A percentile compares a stretch with the other conserved stretches of the same genome.
phyloP scores from a whole-genome alignment of 2,797 vertebrate genomes.

The Gadopsis marmoratus region DNA sequence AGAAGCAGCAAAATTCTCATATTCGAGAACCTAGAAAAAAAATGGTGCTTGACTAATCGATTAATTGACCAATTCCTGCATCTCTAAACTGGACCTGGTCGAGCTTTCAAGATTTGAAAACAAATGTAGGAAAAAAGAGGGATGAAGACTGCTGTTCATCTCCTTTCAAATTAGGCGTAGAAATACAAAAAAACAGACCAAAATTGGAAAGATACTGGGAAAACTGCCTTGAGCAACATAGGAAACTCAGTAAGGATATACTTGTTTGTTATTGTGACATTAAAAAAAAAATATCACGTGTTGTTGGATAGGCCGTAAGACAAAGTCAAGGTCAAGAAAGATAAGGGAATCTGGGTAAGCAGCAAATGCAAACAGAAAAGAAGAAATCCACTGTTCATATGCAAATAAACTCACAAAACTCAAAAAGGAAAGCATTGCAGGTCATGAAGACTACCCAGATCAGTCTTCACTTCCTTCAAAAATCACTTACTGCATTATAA shows the following conservation, averaged over 20 bases:
- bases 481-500: slow-evolving; percentile 9
- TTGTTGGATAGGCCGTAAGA: not conserved
- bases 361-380: not conserved
- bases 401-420: slow-evolving; percentile 21
- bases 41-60: not conserved
- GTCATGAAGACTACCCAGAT: not conserved
- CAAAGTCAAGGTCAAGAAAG: not conserved
- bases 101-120: slow-evolving; percentile 13
- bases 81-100: not conserved
- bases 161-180: not conserved
- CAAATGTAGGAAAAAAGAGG: not conserved
- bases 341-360: not conserved
- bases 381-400: slow-evolving; percentile 1
- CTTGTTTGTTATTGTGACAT: not conserved
- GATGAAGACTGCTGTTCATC: not conserved
- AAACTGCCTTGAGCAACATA: not conserved
- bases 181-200: not conserved
- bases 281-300: not conserved
- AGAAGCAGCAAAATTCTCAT: not conserved
- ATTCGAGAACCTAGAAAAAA: not conserved
- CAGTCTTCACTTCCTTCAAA: slow-evolving; percentile 9
- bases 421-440: slow-evolving; percentile 1
- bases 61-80: not conserved
- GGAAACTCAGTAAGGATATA: not conserved
- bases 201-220: not conserved